A percentile compares a stretch with the other conserved stretches of the same genome.
Evolutionary conservation across 2,113 vertebrate species (phyloP).

Genomic region (Recurvirostra avosetta): DNA sequence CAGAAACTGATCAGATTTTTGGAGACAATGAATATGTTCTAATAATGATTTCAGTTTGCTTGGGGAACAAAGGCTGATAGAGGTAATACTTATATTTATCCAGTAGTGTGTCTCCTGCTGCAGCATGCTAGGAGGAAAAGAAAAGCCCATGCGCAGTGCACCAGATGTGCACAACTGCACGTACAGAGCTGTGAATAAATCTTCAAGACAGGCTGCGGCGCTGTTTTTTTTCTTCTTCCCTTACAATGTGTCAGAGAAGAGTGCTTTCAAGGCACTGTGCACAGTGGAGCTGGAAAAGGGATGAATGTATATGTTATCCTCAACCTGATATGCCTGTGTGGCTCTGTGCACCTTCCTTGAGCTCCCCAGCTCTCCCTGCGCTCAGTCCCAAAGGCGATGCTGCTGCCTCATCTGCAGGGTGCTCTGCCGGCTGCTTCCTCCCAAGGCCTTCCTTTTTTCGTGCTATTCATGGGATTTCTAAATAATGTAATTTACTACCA

Average conservation of each 20-base stretch:
- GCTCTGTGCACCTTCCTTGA: background rate
- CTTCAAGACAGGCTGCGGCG: background rate
- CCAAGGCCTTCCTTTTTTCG: background rate
- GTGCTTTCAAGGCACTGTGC: background rate
- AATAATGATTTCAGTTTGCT: background rate
- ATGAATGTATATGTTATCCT: background rate
- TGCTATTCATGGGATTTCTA: background rate
- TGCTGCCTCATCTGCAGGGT: background rate
- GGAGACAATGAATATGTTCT: background rate
- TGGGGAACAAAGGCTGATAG: background rate
- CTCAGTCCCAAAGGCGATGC: background rate
- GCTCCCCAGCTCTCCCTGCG: background rate
- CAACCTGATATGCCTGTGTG: background rate
- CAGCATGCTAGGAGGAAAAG: background rate
- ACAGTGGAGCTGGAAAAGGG: background rate
- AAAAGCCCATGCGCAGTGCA: background rate
- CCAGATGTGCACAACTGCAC: background rate
- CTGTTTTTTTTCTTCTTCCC: conserved; percentile 2
- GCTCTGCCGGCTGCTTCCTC: background rate
- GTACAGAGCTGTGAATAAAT: background rate
- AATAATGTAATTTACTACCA: background rate
- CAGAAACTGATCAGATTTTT: background rate
- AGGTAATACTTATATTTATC: background rate
- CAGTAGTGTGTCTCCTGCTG: background rate
- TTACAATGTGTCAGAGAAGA: background rate